Evolutionary conservation across 2,888 invertebrate species (phyloP).

Genomic region (Dendrolimus pini): DNA sequence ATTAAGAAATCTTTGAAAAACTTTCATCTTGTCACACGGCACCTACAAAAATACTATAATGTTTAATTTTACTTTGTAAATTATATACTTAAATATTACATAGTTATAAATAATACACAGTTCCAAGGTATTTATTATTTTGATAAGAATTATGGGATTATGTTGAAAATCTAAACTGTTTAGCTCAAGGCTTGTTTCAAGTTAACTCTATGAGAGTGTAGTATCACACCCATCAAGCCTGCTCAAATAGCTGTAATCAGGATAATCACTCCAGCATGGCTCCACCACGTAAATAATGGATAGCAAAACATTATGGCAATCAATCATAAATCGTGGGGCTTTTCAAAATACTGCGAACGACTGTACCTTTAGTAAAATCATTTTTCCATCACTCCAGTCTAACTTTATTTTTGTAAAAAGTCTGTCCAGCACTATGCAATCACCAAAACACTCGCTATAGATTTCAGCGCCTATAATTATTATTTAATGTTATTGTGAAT

Average conservation of each 20-base stretch:
- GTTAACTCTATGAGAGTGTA: too few species aligned
- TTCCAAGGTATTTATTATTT: too few species aligned
- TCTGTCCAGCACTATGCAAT: conserved; percentile 46
- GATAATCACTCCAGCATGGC: too few species aligned
- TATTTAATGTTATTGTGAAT: not conserved
- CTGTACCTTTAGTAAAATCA: conserved; percentile 49
- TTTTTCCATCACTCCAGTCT: conserved; percentile 50
- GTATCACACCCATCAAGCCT: too few species aligned
- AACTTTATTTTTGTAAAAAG: conserved; percentile 49
- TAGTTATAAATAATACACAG: not conserved
- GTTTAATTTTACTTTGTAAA: not conserved
- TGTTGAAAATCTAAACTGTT: too few species aligned
- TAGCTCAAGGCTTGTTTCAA: too few species aligned
- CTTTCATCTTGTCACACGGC: conserved; percentile 45
- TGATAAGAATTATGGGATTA: too few species aligned
- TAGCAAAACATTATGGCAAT: too few species aligned
- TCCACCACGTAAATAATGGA: too few species aligned
- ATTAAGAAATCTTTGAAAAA: conserved; percentile 38
- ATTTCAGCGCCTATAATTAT: conserved; percentile 49
- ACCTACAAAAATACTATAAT: conserved; percentile 31
- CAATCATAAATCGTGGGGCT: too few species aligned
- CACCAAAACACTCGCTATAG: conserved; percentile 43
- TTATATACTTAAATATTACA: not conserved
- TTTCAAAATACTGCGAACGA: too few species aligned
- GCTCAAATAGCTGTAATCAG: too few species aligned